These are phyloP conservation scores for Dicrostonyx torquatus DNA, from an alignment of 2,797 vertebrate genomes.

Conservation along the genomic window DNA sequence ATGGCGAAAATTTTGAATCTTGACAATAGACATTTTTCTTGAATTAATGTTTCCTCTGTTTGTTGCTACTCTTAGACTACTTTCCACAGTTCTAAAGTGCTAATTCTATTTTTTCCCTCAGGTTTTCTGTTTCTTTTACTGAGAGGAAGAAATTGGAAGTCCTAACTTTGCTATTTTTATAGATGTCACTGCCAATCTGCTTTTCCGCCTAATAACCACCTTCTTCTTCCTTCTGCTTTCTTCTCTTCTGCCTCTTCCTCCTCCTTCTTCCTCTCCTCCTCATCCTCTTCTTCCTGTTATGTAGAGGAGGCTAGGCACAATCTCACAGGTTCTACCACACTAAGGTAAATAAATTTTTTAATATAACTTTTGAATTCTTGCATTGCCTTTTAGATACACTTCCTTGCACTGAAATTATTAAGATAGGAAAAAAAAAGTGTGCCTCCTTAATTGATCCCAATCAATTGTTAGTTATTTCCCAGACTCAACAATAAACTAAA, in stretches of 20 bases:
- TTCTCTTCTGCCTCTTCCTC: neutral
- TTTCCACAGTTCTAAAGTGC: neutral
- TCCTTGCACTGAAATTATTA: neutral
- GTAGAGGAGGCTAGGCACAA: neutral
- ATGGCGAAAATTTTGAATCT: neutral
- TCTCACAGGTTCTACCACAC: neutral
- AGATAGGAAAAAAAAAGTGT: neutral
- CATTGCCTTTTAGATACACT: neutral
- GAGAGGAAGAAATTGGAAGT: neutral
- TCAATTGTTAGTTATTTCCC: neutral
- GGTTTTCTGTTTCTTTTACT: neutral
- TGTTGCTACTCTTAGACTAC: neutral
- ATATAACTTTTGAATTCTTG: neutral
- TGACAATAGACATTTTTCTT: constrained; percentile 17
- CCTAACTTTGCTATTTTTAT: neutral
- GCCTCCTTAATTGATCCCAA: neutral
- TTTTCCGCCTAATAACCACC: neutral
- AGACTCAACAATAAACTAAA: neutral
- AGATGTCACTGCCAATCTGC: neutral
- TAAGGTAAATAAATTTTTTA: neutral
- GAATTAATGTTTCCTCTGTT: neutral
- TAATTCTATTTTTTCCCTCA: neutral
- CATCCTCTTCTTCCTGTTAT: neutral
- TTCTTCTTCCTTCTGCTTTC: too few relatives aligned
- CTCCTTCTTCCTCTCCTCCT: neutral